phyloP scores from a whole-genome alignment of 2,113 vertebrate species.

The Cichladusa arquata region DNA sequence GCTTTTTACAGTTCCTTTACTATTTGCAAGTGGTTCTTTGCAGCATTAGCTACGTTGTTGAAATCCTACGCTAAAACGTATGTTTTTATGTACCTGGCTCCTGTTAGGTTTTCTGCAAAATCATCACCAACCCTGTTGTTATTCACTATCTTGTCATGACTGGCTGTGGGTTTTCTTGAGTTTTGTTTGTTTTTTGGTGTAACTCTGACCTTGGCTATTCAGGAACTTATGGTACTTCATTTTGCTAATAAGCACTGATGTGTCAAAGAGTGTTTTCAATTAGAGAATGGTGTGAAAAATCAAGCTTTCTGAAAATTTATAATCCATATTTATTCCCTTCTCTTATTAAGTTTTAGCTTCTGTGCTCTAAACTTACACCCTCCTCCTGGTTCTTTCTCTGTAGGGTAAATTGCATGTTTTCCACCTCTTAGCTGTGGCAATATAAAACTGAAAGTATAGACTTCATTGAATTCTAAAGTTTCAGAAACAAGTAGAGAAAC shows the following conservation, averaged over 20 bases:
- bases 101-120: neutral
- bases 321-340: neutral
- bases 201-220: neutral
- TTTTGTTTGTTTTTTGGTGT: neutral
- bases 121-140: neutral
- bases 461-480: neutral
- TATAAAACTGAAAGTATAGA: neutral
- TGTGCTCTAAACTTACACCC: neutral
- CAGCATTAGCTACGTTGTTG: neutral
- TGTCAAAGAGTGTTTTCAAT: neutral
- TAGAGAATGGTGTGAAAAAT: neutral
- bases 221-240: neutral
- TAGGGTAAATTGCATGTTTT: neutral
- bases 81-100: neutral
- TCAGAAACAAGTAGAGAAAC: neutral
- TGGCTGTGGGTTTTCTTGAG: neutral
- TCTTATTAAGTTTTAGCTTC: neutral
- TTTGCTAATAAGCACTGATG: neutral
- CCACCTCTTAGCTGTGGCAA: neutral
- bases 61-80: neutral
- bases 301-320: neutral
- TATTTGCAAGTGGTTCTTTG: neutral
- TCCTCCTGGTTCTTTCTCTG: neutral
- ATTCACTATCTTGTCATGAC: neutral
- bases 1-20: neutral